Evolutionary conservation across 2,888 invertebrate genomes (phyloP).

Genomic region (Idaea aversata): DNA sequence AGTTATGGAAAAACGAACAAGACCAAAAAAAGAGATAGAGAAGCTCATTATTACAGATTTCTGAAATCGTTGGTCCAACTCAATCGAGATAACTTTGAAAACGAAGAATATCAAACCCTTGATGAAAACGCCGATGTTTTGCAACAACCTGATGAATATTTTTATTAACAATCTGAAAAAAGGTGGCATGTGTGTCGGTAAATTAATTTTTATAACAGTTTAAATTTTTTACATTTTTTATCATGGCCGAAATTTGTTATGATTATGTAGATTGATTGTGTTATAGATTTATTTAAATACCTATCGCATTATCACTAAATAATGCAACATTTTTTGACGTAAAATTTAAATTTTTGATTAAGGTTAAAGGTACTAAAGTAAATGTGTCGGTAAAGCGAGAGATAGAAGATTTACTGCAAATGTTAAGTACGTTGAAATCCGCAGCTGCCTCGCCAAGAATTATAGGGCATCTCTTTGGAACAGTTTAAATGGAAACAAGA

Average conservation of each 20-base stretch:
- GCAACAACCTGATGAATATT: constrained; percentile 40
- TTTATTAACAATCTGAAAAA: constrained; percentile 29
- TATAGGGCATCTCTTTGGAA: constrained; percentile 43
- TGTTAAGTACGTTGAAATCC: constrained; percentile 31
- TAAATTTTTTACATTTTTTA: too few relatives aligned
- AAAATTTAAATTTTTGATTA: neutral
- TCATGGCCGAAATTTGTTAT: too few relatives aligned
- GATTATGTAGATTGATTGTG: too few relatives aligned
- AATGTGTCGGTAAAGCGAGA: constrained; percentile 2
- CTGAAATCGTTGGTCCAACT: constrained; percentile 50
- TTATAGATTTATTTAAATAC: too few relatives aligned
- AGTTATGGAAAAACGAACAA: constrained; percentile 34
- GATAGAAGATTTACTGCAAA: constrained; percentile 27
- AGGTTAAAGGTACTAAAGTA: neutral
- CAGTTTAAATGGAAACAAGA: constrained; percentile 47
- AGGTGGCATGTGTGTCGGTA: neutral
- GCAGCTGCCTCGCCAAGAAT: constrained; percentile 37
- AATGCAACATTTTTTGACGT: neutral
- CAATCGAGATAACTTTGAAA: constrained; percentile 42
- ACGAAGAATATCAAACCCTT: constrained; percentile 25
- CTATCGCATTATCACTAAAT: neutral
- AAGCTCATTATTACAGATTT: constrained; percentile 48
- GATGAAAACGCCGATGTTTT: constrained; percentile 44
- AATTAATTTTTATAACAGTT: neutral
- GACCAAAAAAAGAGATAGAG: constrained; percentile 29